phyloP scores from a whole-genome alignment of 2,797 vertebrate species.

The Macrochelys suwanniensis region DNA sequence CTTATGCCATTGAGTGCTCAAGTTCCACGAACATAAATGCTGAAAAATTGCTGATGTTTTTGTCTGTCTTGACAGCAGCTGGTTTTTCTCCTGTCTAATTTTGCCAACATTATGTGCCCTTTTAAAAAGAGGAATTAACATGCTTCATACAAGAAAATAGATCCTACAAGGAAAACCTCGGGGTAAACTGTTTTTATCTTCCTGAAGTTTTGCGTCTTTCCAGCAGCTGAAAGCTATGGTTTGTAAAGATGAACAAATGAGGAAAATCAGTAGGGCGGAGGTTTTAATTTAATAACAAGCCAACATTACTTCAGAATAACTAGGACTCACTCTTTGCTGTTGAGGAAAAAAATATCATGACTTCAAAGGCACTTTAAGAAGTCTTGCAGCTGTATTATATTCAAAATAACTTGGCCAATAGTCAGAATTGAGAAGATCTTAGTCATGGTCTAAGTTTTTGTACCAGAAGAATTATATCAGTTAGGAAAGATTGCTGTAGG shows the following conservation, averaged over 20 bases:
- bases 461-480: neutral
- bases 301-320: slow-evolving; percentile 7
- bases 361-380: slow-evolving; percentile 1
- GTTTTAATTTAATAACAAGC: slow-evolving; percentile 26
- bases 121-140: neutral
- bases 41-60: neutral
- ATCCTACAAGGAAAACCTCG: neutral
- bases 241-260: neutral
- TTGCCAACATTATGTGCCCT: neutral
- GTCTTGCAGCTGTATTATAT: neutral
- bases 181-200: neutral
- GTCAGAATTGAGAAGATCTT: neutral
- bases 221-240: neutral
- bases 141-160: neutral
- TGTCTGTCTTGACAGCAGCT: slow-evolving; percentile 9
- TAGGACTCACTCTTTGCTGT: neutral
- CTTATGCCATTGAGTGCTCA: neutral
- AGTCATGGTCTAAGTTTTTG: neutral
- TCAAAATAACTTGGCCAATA: neutral
- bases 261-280: neutral
- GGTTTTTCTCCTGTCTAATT: neutral
- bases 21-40: neutral
- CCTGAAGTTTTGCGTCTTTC: neutral
- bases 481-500: too few species aligned
- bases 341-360: slow-evolving; percentile 27